Percentiles rank a stretch among this genome's conserved stretches.
These are phyloP conservation scores for Microplitis manilae DNA, from an alignment of 2,888 invertebrate species.

Conservation along the genomic window DNA sequence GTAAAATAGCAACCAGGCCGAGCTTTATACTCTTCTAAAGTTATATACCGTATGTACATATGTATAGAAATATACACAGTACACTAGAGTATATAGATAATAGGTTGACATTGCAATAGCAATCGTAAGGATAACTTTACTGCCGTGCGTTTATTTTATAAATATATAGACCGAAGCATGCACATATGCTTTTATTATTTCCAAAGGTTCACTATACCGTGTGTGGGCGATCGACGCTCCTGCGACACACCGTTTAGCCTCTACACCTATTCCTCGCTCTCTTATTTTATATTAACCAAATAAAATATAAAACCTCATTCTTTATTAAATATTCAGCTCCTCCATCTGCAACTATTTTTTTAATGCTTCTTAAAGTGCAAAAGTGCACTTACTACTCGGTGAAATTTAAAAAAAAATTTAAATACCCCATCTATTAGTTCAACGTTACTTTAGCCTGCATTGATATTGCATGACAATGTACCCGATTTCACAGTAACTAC, in stretches of 20 bases:
- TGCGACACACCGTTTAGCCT: conserved; percentile 19
- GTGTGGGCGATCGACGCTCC: conserved; percentile 56
- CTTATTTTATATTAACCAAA: conserved; percentile 11
- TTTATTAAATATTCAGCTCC: background rate
- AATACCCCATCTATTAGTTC: background rate
- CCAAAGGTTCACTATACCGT: conserved; percentile 48
- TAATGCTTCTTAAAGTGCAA: background rate
- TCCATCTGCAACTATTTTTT: background rate
- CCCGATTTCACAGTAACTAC: background rate
- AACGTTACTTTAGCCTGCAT: background rate
- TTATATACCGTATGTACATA: background rate
- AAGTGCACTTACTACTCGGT: background rate
- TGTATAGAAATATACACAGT: conserved; percentile 22
- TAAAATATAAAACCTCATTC: conserved; percentile 18
- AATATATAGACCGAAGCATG: background rate
- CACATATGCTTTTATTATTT: background rate
- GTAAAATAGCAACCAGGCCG: conserved; percentile 10
- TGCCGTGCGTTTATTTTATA: conserved; percentile 40
- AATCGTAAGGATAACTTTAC: conserved; percentile 57
- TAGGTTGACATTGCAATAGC: conserved; percentile 44
- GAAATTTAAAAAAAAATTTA: background rate
- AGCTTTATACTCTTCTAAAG: background rate
- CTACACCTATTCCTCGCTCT: background rate
- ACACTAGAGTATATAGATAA: conserved; percentile 26
- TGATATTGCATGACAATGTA: conserved; percentile 2